Evolutionary conservation across 23 tunicate genomes (phyloP).

Genomic region (Ciona savignyi): DNA sequence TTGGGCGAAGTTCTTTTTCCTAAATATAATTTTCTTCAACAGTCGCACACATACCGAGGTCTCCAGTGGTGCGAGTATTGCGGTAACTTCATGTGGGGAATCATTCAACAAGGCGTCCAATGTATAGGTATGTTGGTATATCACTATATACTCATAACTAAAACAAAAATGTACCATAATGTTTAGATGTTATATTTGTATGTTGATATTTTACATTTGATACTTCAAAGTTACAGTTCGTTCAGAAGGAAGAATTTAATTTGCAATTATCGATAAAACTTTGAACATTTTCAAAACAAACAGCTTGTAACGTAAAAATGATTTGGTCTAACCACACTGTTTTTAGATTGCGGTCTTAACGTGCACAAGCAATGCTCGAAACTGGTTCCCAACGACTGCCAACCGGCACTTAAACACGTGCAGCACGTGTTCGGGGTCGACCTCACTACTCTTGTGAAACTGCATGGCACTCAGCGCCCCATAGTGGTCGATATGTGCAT

Average conservation of each 20-base stretch:
- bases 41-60: constrained; percentile 80
- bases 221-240: no score
- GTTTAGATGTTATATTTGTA: no score
- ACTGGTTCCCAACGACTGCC: constrained; percentile 78
- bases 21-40: no score
- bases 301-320: no score
- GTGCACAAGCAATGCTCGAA: constrained; percentile 93
- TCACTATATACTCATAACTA: no score
- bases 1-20: no score
- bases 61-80: constrained; percentile 97
- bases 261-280: no score
- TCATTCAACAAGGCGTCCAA: constrained; percentile 87
- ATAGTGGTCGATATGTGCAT: constrained; percentile 71
- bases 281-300: no score
- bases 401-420: constrained; percentile 77
- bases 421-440: constrained; percentile 85
- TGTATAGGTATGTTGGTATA: constrained; percentile 36
- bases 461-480: constrained; percentile 75
- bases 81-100: constrained; percentile 97
- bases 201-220: no score
- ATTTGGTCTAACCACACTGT: no score
- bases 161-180: no score
- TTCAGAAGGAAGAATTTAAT: no score
- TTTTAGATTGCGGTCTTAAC: constrained; percentile 82
- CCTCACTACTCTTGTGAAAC: constrained; percentile 72